Percentiles rank a stretch among this genome's conserved stretches.
Conservation (phyloP, 1,140 invertebrate species). For the Bombyx mandarina region DNA sequence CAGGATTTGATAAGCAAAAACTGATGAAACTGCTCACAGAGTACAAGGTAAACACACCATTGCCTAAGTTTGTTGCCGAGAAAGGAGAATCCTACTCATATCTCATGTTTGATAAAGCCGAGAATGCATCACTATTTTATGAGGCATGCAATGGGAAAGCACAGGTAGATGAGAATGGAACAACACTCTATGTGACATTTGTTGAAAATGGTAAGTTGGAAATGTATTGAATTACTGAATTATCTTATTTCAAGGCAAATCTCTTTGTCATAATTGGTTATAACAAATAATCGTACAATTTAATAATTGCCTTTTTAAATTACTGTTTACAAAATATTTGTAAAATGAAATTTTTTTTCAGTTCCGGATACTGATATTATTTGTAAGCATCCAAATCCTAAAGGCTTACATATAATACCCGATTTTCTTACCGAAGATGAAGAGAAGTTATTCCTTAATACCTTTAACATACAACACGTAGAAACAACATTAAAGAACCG, state of each 20-base stretch:
- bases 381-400: constrained; percentile 65
- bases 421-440: constrained; percentile 83
- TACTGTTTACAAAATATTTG: not conserved
- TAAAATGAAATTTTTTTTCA: constrained; percentile 24
- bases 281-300: too few species aligned
- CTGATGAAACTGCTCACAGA: constrained; percentile 24
- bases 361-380: constrained; percentile 46
- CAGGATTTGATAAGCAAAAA: constrained; percentile 39
- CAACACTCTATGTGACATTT: constrained; percentile 46
- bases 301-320: too few species aligned
- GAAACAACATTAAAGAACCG: constrained; percentile 83
- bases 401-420: constrained; percentile 80
- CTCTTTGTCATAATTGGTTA: not conserved
- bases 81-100: constrained; percentile 53
- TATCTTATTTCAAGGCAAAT: not conserved
- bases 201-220: constrained; percentile 39
- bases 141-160: constrained; percentile 37
- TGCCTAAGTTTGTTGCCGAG: constrained; percentile 43
- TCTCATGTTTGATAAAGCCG: constrained; percentile 32
- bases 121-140: constrained; percentile 34
- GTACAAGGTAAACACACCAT: constrained; percentile 15
- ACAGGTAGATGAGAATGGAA: constrained; percentile 22
- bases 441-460: constrained; percentile 76
- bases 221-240: not conserved
- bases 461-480: constrained; percentile 68